Evolutionary conservation across 2,113 vertebrate genomes (phyloP), one percentile per base, ranked within the genome.

Genomic region (Microtus pennsylvanicus): DNA sequence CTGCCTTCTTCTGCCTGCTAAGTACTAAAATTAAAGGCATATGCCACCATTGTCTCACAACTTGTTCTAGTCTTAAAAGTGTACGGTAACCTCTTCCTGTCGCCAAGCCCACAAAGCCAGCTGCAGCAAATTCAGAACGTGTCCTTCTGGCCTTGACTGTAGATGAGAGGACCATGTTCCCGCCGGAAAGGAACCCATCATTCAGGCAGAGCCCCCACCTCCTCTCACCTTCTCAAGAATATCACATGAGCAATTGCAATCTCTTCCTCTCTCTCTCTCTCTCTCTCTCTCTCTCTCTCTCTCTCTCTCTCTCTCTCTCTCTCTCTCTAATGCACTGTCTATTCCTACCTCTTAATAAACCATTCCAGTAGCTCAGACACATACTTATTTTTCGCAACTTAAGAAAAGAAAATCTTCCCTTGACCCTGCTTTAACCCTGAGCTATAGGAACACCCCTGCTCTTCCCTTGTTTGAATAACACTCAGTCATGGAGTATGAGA

Each of bases 241-340:
- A 35, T 5, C 10, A 1, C 35, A 3, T 0, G 1, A 30, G 63
- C 3, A 1, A 1, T 12, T 4, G 28, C 1, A 4, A 33, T 45
- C 50, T 77, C 50, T 67, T 13, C 13, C 45, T 77, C 13, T 47
- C 26, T 77, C 45, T 76, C 74, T 45, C 70, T 26, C 22, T 76
- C 74, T 72, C 70, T 72, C 42, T 45, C 74, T 76, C 19, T 75
- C 38, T 74, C 42, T 75, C 42, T 76, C 24, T 76, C 45, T 77
- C 26, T 52, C 50, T 52, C 12, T 52, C 52, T 52, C 52, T 76
- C 74, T 26, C 35, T 72, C 26, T 52, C 50, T 52, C 12, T 52
- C 52, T 52, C 52, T 76, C 74, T 26, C 35, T 72, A n/a, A 30
- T 5, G 12, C 1, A 33, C 52, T 21, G 0, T 6, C 1, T 0